Evolutionary conservation across 1,140 invertebrate genomes (phyloP).

Genomic region (Brachionus angularis): DNA sequence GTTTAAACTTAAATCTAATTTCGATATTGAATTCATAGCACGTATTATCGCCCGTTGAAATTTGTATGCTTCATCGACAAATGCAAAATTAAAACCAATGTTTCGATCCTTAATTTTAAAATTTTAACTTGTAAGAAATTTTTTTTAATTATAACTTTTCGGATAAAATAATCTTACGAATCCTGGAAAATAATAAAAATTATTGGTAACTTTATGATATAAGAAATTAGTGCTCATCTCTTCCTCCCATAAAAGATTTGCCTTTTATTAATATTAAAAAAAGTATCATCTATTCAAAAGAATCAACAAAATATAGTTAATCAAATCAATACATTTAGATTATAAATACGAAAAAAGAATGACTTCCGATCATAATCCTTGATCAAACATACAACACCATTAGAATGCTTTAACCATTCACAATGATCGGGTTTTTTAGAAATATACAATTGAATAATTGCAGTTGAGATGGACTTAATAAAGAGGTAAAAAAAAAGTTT

Average conservation of each 20-base stretch:
- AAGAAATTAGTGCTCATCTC: neutral
- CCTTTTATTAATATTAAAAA: neutral
- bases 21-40: neutral
- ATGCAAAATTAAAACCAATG: slow-evolving; percentile 42
- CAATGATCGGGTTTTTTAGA: neutral
- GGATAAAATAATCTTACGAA: neutral
- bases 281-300: neutral
- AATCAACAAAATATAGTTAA: neutral
- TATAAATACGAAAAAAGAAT: slow-evolving; percentile 14
- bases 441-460: slow-evolving; percentile 10
- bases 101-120: slow-evolving; percentile 16
- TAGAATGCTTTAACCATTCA: slow-evolving; percentile 27
- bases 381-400: slow-evolving; percentile 13
- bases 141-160: neutral
- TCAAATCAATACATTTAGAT: neutral
- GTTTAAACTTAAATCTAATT: neutral
- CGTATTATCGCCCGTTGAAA: slow-evolving; percentile 1
- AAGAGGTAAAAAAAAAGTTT: too few species aligned
- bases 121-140: neutral
- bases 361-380: neutral
- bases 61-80: slow-evolving; percentile 14
- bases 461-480: neutral
- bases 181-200: slow-evolving; percentile 13
- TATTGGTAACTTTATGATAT: slow-evolving; percentile 12
- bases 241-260: slow-evolving; percentile 32